Percentiles rank a stretch among this genome's conserved stretches.
Evolutionary conservation across 2,113 vertebrate genomes (phyloP).

Genomic region (Triplophysa tibetana): DNA sequence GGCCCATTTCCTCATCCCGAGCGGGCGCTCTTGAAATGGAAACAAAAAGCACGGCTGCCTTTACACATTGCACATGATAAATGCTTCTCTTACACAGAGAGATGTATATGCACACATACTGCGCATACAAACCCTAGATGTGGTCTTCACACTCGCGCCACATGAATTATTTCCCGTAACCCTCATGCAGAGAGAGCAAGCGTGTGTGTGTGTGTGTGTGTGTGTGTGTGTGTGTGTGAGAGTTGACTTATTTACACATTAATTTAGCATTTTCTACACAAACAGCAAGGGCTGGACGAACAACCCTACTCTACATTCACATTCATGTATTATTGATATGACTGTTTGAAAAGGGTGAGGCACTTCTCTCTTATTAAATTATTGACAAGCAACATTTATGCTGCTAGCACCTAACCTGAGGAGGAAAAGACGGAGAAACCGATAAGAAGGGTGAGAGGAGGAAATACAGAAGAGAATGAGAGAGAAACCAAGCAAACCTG

Average conservation of each 20-base stretch:
- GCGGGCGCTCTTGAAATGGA: constrained; percentile 18
- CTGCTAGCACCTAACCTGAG: constrained; percentile 57
- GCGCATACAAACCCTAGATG: constrained; percentile 13
- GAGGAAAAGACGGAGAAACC: constrained; percentile 16
- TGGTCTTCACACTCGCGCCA: neutral
- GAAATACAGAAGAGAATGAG: neutral
- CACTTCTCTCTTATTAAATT: constrained; percentile 68
- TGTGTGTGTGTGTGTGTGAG: neutral
- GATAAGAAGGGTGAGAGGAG: neutral
- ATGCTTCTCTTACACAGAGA: neutral
- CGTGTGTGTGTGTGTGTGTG: neutral
- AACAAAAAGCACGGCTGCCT: constrained; percentile 21
- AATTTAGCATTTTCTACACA: constrained; percentile 20
- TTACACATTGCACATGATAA: constrained; percentile 5
- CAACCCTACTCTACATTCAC: constrained; percentile 23
- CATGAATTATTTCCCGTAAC: constrained; percentile 34
- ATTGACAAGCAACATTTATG: constrained; percentile 72
- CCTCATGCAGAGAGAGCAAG: neutral
- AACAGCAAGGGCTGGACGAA: neutral
- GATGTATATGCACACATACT: neutral
- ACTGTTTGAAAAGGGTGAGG: constrained; percentile 60
- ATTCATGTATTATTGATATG: constrained; percentile 68
- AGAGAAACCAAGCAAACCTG: too few species aligned
- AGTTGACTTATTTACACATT: constrained; percentile 34
- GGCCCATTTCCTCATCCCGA: neutral